These are phyloP conservation scores for Chrysina gloriosa DNA, from an alignment of 2,888 invertebrate species.

Conservation along the genomic window DNA sequence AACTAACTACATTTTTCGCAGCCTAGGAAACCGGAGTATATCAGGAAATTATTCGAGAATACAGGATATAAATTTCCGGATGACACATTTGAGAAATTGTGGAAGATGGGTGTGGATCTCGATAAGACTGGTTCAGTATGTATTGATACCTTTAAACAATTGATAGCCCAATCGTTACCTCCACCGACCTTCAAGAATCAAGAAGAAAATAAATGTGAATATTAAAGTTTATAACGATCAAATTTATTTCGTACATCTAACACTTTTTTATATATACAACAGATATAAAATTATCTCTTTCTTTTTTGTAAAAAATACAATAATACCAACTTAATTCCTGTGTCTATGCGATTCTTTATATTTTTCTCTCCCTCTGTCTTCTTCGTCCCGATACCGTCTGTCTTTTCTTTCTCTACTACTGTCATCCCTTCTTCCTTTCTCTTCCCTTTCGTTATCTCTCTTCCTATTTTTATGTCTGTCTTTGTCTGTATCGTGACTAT, in stretches of 20 bases:
- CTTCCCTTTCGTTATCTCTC: constrained; percentile 44
- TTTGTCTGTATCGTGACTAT: constrained; percentile 23
- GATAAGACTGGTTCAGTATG: constrained; percentile 69
- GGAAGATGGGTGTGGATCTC: constrained; percentile 67
- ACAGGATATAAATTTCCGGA: constrained; percentile 67
- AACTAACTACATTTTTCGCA: constrained; percentile 46
- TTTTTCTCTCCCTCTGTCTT: constrained; percentile 25
- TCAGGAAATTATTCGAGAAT: constrained; percentile 68
- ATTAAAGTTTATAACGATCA: constrained; percentile 4
- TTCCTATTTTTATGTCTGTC: constrained; percentile 32
- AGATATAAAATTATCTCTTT: constrained; percentile 6
- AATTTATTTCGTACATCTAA: constrained; percentile 12
- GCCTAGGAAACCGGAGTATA: constrained; percentile 57
- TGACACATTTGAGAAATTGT: constrained; percentile 66
- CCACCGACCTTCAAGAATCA: constrained; percentile 76
- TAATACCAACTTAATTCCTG: constrained; percentile 10
- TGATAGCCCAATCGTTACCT: constrained; percentile 54
- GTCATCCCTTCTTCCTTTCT: constrained; percentile 40
- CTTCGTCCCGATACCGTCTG: constrained; percentile 21
- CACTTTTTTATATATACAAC: constrained; percentile 16
- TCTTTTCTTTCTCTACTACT: constrained; percentile 32
- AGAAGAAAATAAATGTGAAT: constrained; percentile 70
- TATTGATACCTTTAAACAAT: constrained; percentile 67
- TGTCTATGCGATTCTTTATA: constrained; percentile 23
- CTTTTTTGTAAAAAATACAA: constrained; percentile 23